A percentile compares a stretch with the other conserved stretches of the same genome.
Evolutionary conservation across 2,888 invertebrate species (phyloP).

Genomic region (Exephanes ischioxanthus): DNA sequence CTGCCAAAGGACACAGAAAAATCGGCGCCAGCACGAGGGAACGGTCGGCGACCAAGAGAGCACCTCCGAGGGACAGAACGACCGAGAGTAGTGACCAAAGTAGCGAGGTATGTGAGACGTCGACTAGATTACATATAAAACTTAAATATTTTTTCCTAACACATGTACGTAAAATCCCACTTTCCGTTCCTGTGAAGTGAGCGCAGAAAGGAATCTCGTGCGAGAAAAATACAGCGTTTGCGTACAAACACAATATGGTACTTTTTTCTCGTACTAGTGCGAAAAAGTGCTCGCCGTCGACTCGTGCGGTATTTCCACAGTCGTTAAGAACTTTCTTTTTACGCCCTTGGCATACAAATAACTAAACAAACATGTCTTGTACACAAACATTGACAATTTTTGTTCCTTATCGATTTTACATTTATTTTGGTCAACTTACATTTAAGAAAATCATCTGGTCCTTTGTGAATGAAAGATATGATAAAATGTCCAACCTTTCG

Average conservation of each 20-base stretch:
- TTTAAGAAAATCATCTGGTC: neutral
- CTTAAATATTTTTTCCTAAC: neutral
- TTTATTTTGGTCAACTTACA: neutral
- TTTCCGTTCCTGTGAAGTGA: no score
- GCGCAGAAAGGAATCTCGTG: no score
- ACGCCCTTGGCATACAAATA: no score
- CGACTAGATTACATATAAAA: neutral
- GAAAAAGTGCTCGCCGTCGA: no score
- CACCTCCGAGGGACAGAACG: conserved; percentile 79
- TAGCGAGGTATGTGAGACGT: conserved; percentile 89
- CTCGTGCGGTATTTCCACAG: no score
- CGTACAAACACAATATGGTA: no score
- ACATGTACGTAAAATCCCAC: no score
- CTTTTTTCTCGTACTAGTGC: no score
- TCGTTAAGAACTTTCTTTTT: no score
- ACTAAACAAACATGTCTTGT: neutral
- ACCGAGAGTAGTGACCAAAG: conserved; percentile 89
- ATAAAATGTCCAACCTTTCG: neutral
- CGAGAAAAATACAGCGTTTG: no score
- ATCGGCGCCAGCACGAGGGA: conserved; percentile 80
- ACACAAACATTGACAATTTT: neutral
- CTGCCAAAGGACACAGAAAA: conserved; percentile 78
- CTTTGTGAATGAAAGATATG: neutral
- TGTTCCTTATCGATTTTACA: neutral
- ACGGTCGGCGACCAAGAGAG: conserved; percentile 79